Conservation (phyloP, 1,140 invertebrate species). For the Latrodectus geometricus region DNA sequence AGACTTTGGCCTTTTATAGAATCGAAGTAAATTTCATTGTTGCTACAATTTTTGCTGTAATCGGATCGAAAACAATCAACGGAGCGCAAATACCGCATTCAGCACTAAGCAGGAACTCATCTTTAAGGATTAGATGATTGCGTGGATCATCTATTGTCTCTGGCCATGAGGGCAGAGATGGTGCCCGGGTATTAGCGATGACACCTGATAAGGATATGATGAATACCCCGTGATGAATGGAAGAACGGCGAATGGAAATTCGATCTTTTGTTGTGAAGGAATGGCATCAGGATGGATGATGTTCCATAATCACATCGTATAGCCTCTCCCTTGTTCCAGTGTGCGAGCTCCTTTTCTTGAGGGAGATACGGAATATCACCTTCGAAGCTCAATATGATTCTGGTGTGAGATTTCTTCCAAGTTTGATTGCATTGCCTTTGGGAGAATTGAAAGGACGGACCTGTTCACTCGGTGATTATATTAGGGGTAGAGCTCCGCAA, state of each 20-base stretch:
- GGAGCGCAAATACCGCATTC: not conserved
- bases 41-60: not conserved
- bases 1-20: too few relatives aligned
- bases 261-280: slow-evolving; percentile 29
- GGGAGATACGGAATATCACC: not conserved
- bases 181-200: slow-evolving; percentile 28
- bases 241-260: slow-evolving; percentile 24
- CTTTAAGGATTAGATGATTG: not conserved
- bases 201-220: slow-evolving; percentile 38
- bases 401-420: not conserved
- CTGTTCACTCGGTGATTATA: not conserved
- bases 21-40: too few relatives aligned
- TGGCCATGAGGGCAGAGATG: not conserved
- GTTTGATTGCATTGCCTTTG: not conserved
- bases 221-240: slow-evolving; percentile 29
- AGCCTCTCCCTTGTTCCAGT: not conserved
- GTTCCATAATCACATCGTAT: not conserved
- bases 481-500: too few relatives aligned
- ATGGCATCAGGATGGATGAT: not conserved
- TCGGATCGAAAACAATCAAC: not conserved
- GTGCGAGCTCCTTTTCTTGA: not conserved
- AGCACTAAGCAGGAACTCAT: not conserved
- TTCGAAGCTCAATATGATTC: not conserved
- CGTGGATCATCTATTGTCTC: not conserved
- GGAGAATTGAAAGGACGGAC: not conserved